phyloP scores from a whole-genome alignment of 35 echinoderm and acorn worm genomes.

The Eucidaris tribuloides region DNA sequence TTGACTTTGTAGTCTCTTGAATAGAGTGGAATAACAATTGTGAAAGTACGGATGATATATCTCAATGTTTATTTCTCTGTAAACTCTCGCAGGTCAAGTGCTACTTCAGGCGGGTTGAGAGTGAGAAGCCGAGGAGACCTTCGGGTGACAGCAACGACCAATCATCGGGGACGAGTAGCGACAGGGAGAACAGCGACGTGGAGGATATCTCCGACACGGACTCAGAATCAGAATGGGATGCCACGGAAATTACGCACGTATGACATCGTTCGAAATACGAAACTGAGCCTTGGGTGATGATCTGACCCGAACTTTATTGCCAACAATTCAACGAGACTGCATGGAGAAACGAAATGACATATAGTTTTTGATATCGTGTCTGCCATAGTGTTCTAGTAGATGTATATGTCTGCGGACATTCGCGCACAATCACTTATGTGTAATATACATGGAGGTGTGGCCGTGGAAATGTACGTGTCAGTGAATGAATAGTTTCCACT shows the following conservation, averaged over 20 bases:
- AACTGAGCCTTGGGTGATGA: no score
- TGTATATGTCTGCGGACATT: no score
- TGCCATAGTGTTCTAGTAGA: no score
- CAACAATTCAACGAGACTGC: no score
- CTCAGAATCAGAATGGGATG: slow-evolving; percentile 91
- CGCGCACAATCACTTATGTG: no score
- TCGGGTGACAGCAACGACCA: slow-evolving; percentile 30
- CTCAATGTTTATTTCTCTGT: background rate
- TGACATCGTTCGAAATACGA: slow-evolving; percentile 42
- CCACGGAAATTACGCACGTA: slow-evolving; percentile 68
- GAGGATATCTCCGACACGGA: slow-evolving; percentile 90
- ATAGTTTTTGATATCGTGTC: no score
- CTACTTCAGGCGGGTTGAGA: slow-evolving; percentile 61
- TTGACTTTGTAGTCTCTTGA: no score
- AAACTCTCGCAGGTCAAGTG: slow-evolving; percentile 66
- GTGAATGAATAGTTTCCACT: no score
- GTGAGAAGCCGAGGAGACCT: slow-evolving; percentile 26
- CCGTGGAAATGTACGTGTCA: no score
- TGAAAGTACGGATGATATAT: background rate
- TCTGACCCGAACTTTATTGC: no score
- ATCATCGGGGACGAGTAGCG: slow-evolving; percentile 39
- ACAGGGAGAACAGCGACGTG: slow-evolving; percentile 52
- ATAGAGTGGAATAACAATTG: background rate
- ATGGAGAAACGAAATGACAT: no score
- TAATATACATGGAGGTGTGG: no score